phyloP scores from a whole-genome alignment of 2,113 vertebrate species.

The Sturnira hondurensis region DNA sequence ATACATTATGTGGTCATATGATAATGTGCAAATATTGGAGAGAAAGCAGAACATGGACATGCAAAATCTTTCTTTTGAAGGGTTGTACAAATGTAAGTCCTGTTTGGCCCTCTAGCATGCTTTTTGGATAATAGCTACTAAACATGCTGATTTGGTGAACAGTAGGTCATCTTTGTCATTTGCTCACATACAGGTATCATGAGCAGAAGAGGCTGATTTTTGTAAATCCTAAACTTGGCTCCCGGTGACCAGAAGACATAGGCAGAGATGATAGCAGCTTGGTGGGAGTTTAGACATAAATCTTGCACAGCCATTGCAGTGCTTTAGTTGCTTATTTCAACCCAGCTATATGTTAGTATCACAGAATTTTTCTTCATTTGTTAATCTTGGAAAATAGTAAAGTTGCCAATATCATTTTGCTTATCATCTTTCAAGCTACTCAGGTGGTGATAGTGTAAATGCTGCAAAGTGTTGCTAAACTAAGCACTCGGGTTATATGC shows the following conservation, averaged over 20 bases:
- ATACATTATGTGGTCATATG: constrained; percentile 55
- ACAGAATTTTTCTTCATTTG: constrained; percentile 4
- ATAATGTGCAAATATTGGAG: constrained; percentile 56
- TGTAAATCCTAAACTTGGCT: constrained; percentile 36
- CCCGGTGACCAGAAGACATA: not conserved
- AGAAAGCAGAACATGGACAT: not conserved
- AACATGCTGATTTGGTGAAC: not conserved
- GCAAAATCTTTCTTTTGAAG: not conserved
- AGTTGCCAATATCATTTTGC: not conserved
- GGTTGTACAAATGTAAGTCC: not conserved
- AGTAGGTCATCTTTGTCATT: not conserved
- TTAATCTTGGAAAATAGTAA: constrained; percentile 39
- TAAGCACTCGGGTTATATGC: constrained; percentile 13
- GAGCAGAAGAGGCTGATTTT: constrained; percentile 19
- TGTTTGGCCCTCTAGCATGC: not conserved
- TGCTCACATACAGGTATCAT: constrained; percentile 7
- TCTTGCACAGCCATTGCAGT: not conserved
- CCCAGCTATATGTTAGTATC: not conserved
- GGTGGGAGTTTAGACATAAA: constrained; percentile 21
- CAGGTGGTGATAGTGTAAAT: not conserved
- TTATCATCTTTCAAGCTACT: constrained; percentile 1
- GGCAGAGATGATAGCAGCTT: not conserved
- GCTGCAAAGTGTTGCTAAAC: constrained; percentile 38
- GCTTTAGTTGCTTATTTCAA: constrained; percentile 20
- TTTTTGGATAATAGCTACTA: constrained; percentile 3